Evolutionary conservation across 2,888 invertebrate species (phyloP), one percentile per base, ranked within the genome.

Genomic region (Liopterus haemorrhoidalis): DNA sequence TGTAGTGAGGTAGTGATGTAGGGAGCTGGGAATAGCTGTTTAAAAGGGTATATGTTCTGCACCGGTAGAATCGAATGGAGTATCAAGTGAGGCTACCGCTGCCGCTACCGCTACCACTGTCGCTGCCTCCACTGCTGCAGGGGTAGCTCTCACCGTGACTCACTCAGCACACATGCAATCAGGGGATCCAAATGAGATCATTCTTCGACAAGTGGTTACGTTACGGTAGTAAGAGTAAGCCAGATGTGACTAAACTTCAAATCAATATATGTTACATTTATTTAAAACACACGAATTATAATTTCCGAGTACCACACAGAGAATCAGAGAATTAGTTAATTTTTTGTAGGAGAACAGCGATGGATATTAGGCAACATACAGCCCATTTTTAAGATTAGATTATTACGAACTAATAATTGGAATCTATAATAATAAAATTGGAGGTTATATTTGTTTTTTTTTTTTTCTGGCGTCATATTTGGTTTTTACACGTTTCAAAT

Each of bases 181-280:
- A 45, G 39, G 45, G 45, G 45, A 42, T 38, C 25, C 39, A 45
- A 45, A 45, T 39, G 45, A 45, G 45, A 45, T 45, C 39, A 45
- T 45, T 45, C 45, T 45, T 45, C 45, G 45, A 45, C 45, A 45
- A 45, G 45, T 45, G 45, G 42, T 11, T 31, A 11, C 14, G 31
- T 31, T 8, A n/a, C 11, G 31, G 15, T n/a, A 36, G 31, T 27
- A 43, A 30, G 37, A 43, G 24, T 37, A 38, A 22, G 38, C 38
- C 45, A 45, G 45, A 45, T 45, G 45, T 45, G 45, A 32, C 31
- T 24, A 12, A 14, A 16, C 22, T 22, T 6, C n/a, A n/a, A n/a
- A n/a, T n/a, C n/a, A n/a, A n/a, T n/a, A n/a, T n/a, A n/a, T n/a
- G n/a, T n/a, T n/a, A n/a, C n/a, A n/a, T n/a, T n/a, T n/a, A n/a